These are phyloP conservation scores for Vombatus ursinus DNA, from an alignment of 2,113 vertebrate genomes.

Conservation along the genomic window DNA sequence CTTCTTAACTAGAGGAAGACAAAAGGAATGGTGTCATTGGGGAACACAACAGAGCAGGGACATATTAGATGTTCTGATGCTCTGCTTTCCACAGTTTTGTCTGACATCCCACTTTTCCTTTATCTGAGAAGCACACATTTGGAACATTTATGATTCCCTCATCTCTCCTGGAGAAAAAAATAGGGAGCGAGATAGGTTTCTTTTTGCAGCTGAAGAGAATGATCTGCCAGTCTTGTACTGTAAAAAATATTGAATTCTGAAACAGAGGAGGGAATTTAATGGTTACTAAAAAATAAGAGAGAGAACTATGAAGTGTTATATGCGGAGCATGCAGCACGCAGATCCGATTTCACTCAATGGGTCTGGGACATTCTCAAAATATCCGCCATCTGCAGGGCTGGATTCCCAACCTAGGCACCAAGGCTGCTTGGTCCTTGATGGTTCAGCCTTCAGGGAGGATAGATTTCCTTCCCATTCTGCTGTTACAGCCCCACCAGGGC, in stretches of 20 bases:
- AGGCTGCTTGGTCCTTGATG: background rate
- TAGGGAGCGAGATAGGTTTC: background rate
- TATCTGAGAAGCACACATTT: background rate
- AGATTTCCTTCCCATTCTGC: background rate
- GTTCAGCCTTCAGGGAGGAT: background rate
- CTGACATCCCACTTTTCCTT: background rate
- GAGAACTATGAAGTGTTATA: background rate
- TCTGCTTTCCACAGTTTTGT: background rate
- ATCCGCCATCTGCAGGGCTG: background rate
- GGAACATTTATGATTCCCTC: background rate
- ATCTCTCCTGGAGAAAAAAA: background rate
- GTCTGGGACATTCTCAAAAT: background rate
- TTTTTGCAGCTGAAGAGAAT: background rate
- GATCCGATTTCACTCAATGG: background rate
- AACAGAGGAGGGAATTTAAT: background rate
- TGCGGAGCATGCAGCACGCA: background rate
- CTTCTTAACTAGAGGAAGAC: background rate
- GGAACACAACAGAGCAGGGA: background rate
- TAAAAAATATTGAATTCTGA: background rate
- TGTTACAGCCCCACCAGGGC: background rate
- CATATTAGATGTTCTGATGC: background rate
- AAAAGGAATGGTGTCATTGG: background rate
- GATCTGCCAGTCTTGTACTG: background rate
- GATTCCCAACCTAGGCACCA: background rate
- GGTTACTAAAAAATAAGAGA: background rate